Evolutionary conservation across 2,113 vertebrate species (phyloP).

Genomic region (Psephotus haematonotus): DNA sequence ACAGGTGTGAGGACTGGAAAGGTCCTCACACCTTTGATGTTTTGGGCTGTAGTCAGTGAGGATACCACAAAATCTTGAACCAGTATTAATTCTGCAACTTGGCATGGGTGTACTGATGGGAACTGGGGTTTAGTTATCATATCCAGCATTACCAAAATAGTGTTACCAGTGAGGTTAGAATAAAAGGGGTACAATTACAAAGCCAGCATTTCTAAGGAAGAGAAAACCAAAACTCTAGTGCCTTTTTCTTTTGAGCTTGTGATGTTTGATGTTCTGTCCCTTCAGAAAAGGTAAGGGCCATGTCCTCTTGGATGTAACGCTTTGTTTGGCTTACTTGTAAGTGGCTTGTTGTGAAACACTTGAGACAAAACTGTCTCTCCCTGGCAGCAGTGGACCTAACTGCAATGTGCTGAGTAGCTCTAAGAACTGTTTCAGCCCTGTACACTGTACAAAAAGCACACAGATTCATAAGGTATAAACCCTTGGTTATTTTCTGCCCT

Average conservation of each 20-base stretch:
- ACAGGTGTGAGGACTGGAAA: background rate
- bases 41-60: background rate
- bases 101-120: background rate
- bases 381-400: background rate
- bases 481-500: background rate
- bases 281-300: constrained; percentile 8
- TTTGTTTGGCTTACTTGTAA: background rate
- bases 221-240: constrained; percentile 57
- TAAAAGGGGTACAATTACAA: background rate
- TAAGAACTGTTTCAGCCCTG: background rate
- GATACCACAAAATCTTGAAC: background rate
- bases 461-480: background rate
- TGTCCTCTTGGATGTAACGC: background rate
- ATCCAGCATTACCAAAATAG: constrained; percentile 9
- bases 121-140: background rate
- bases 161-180: background rate
- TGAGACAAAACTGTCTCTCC: background rate
- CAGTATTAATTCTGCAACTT: background rate
- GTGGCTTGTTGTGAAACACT: background rate
- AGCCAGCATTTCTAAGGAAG: constrained; percentile 63
- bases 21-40: background rate
- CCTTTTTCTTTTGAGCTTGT: constrained; percentile 68
- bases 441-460: background rate
- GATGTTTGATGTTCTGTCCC: background rate
- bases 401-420: background rate